Percentiles rank a stretch among this genome's conserved stretches.
Evolutionary conservation across 1,140 invertebrate species (phyloP).

Genomic region (Trachymyrmex septentrionalis): DNA sequence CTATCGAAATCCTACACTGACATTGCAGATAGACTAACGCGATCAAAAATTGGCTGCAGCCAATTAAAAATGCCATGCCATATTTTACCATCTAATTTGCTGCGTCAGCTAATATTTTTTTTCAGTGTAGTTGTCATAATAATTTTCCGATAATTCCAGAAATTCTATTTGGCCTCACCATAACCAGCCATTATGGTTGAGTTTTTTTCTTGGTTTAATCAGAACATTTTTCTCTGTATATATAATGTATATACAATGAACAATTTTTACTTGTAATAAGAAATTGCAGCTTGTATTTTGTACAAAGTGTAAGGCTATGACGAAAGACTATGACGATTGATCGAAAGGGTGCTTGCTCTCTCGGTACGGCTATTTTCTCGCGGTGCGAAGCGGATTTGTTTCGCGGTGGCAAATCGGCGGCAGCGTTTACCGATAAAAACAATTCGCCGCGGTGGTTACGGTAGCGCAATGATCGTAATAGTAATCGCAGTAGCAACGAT

Average conservation of each 20-base stretch:
- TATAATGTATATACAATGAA: background rate
- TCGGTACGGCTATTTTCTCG: background rate
- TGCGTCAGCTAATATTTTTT: too few species aligned
- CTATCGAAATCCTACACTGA: too few species aligned
- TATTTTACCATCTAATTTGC: too few species aligned
- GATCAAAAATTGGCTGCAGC: too few species aligned
- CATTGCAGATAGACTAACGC: too few species aligned
- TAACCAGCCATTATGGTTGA: too few species aligned
- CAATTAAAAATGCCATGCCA: too few species aligned
- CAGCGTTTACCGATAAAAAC: slow-evolving; percentile 43
- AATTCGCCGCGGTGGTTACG: slow-evolving; percentile 19
- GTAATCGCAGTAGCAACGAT: slow-evolving; percentile 66
- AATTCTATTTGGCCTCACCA: too few species aligned
- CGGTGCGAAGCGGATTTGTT: slow-evolving; percentile 6
- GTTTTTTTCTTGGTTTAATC: too few species aligned
- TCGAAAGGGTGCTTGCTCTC: background rate
- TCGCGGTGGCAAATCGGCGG: background rate
- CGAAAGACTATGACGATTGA: background rate
- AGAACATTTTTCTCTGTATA: too few species aligned
- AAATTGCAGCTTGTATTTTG: background rate
- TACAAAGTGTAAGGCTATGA: background rate
- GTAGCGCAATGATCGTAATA: slow-evolving; percentile 60
- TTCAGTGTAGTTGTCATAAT: too few species aligned
- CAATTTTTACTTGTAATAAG: background rate
- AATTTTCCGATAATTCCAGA: too few species aligned